Evolutionary conservation across 2,113 vertebrate species (phyloP).

Genomic region (Sarotherodon lohbergeri): DNA sequence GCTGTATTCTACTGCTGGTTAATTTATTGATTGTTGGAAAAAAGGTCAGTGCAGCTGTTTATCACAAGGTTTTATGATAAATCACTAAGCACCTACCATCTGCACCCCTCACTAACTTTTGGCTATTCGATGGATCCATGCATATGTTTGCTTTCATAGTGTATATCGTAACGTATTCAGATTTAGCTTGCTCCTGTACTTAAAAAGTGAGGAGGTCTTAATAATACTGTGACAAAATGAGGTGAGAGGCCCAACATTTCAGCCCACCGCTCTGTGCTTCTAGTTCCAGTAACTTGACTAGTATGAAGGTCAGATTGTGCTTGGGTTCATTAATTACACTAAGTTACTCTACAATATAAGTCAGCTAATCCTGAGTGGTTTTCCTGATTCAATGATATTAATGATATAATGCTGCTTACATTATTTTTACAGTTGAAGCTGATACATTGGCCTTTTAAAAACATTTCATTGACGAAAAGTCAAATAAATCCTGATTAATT

Average conservation of each 20-base stretch:
- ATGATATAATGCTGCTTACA: not conserved
- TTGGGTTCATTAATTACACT: not conserved
- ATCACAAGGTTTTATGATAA: accelerated
- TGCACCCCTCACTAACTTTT: not conserved
- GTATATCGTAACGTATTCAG: accelerated
- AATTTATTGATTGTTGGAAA: not conserved
- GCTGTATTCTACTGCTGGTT: not conserved
- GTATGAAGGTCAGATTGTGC: not conserved
- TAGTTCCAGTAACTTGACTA: not conserved
- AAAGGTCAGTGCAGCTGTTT: not conserved
- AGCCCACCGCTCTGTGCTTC: not conserved
- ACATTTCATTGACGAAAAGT: accelerated
- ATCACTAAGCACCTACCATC: not conserved
- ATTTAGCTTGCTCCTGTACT: not conserved
- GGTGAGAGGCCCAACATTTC: not conserved
- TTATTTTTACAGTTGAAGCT: not conserved
- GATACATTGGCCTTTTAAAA: not conserved
- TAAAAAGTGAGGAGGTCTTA: not conserved
- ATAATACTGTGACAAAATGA: not conserved
- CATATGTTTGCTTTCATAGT: not conserved
- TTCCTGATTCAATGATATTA: not conserved
- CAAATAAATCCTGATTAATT: not conserved
- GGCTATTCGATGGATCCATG: not conserved
- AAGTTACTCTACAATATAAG: not conserved
- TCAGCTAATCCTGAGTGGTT: not conserved